Evolutionary conservation across 1,140 invertebrate genomes (phyloP), one percentile per base, ranked within the genome.

Genomic region (Leptinotarsa lineolata): DNA sequence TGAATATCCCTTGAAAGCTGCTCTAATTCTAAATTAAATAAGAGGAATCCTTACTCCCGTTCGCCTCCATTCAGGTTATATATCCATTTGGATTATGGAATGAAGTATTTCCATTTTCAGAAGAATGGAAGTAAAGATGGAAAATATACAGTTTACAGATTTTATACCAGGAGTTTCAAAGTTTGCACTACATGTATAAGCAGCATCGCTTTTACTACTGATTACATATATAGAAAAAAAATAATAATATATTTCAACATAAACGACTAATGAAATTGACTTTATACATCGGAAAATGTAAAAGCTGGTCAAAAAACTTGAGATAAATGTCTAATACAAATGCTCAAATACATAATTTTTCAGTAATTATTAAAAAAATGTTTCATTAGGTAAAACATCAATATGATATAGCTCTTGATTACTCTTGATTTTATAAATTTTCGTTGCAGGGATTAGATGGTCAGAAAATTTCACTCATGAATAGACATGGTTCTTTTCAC

Each of bases 21-120:
- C 70, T 72, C 70, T 72, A 75, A 75, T 72, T 75, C 74, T 58
- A 75, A 75, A 75, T 75, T 75, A 75, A 64, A 75, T 75, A 75
- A 75, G 74, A 75, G 74, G 74, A 75, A 75, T 60, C 73, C 70
- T 68, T 72, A 75, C 66, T 60, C 58, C 24, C 72, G 22, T 20
- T 48, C 68, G 24, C 21, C 60, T 72, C 70, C 70, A 30, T 20
- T 68, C 66, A 22, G 15, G 13, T 20, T 21, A 22, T 63, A 63
- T 63, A 63, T 13, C 24, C 61, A 30, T 63, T 54, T 54, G 61
- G 61, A 63, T 63, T 63, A 68, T 16, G 30, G 66, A 30, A 68
- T 68, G 22, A 68, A 22, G 5, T 63, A 63, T 30, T 54, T 54
- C 61, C 13, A 63, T 63, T 63, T 63, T 30, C 61, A 63, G 24